A percentile compares a stretch with the other conserved stretches of the same genome.
Evolutionary conservation across 2,797 vertebrate genomes (phyloP).

Genomic region (Typhlichthys eigenmanni): DNA sequence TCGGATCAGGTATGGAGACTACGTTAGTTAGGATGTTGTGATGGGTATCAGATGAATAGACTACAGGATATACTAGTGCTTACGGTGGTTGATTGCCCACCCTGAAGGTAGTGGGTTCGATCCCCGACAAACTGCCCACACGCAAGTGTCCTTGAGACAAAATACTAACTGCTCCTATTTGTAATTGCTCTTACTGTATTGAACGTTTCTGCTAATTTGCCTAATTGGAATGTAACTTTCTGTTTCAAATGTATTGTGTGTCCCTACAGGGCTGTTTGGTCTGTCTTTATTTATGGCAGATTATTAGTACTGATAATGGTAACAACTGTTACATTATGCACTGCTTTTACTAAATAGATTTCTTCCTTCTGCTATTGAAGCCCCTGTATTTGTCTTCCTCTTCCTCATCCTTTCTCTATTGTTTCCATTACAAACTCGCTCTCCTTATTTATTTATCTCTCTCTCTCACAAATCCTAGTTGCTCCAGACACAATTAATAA

Average conservation of each 20-base stretch:
- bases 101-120: too few relatives aligned
- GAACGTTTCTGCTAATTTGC: too few relatives aligned
- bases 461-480: constrained; percentile 70
- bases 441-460: background rate
- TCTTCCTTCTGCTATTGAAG: background rate
- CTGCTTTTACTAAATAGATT: background rate
- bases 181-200: too few relatives aligned
- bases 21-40: background rate
- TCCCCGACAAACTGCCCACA: too few relatives aligned
- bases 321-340: background rate
- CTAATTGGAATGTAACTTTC: too few relatives aligned
- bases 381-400: constrained; percentile 1
- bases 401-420: constrained; percentile 8
- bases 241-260: too few relatives aligned
- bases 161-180: too few relatives aligned
- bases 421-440: background rate
- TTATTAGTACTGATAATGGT: background rate
- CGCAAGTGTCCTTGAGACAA: too few relatives aligned
- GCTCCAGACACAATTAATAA: constrained; percentile 97
- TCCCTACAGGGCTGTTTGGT: too few relatives aligned
- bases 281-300: too few relatives aligned
- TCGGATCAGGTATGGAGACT: constrained; percentile 87
- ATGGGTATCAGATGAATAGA: constrained; percentile 8
- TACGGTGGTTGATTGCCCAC: too few relatives aligned
- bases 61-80: background rate